Percentiles rank a stretch among this genome's conserved stretches.
These are phyloP conservation scores for Heliconius hewitsoni DNA, from an alignment of 1,140 invertebrate species.

Conservation along the genomic window DNA sequence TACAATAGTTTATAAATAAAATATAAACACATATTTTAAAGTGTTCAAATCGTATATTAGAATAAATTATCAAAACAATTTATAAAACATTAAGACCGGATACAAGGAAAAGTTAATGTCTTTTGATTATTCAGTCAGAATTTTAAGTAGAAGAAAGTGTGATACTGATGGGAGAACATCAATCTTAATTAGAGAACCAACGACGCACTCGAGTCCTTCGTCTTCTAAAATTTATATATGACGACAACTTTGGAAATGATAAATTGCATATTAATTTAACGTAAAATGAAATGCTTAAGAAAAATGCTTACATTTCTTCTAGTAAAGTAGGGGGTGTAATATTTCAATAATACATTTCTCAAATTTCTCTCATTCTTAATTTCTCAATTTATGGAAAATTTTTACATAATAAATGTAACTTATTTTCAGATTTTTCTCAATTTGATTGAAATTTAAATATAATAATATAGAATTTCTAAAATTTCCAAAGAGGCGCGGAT, in stretches of 20 bases:
- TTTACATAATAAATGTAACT: too few relatives aligned
- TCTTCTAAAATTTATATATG: conserved; percentile 21
- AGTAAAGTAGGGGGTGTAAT: not conserved
- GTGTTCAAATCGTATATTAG: not conserved
- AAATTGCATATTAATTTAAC: conserved; percentile 23
- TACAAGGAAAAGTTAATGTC: conserved; percentile 2
- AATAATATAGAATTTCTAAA: too few relatives aligned
- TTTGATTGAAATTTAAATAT: too few relatives aligned
- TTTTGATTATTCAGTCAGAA: conserved; percentile 33
- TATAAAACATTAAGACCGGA: conserved; percentile 7
- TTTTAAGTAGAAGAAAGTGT: conserved; percentile 34
- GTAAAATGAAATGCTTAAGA: not conserved
- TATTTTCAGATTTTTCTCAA: too few relatives aligned
- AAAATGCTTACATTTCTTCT: not conserved
- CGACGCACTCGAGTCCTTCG: conserved; percentile 25
- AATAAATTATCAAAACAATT: conserved; percentile 6
- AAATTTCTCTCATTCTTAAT: not conserved
- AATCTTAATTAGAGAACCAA: conserved; percentile 35
- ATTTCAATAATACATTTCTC: not conserved
- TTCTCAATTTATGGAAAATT: too few relatives aligned
- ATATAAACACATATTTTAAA: not conserved
- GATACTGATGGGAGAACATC: conserved; percentile 20
- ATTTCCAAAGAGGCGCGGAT: too few relatives aligned
- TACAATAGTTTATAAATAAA: not conserved
- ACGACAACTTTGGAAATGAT: conserved; percentile 25